Base-by-base conservation (phyloP, 2,113 vertebrate species). In the Leptosomus discolor region DNA sequence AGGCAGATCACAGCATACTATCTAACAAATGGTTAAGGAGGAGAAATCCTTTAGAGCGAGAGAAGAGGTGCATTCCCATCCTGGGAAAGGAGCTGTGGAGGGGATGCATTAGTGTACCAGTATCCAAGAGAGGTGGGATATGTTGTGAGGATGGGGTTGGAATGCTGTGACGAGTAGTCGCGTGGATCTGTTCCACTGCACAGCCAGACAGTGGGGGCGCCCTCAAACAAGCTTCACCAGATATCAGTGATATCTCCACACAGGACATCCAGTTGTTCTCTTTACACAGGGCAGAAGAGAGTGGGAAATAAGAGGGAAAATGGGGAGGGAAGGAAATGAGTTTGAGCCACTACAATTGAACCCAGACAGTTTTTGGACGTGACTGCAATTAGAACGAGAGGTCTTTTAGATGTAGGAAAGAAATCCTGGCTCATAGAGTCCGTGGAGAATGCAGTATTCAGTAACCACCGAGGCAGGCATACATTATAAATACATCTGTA, bases 401-500 rank as follows among this genome's bases (percentile, higher is more conserved):
- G 60, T 82, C 84, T 95, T 89, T 87, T 43, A 85, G 58, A 93
- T 63, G 56, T 64, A 74, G 83, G 46, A 91, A 89, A 89, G 78
- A 96, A 86, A 95, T 85, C 29, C 57, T 64, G 76, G 71, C 79
- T 92, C 71, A 78, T 12, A 64, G 60, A 76, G 60, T 94, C 97
- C 71, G 2, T 67, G 53, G 92, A 94, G 98, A 97, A 96, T 85
- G 61, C 60, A 83, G 81, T 43, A 39, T 81, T 91, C 94, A 92
- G 84, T 76, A 97, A 83, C 74, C 88, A 60, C 73, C 3, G 6
- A 97, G 94, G 88, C 93, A 96, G 89, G 93, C 91, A 88, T 94
- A 90, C 83, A 93, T 98, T 97, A 97, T 92, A 97, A 97, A 97
- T 97, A 96, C 65, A 92, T 93, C 85, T 83, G 93, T 95, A 97